Conservation (phyloP, 2,113 vertebrate species). For the Tupaia chinensis region DNA sequence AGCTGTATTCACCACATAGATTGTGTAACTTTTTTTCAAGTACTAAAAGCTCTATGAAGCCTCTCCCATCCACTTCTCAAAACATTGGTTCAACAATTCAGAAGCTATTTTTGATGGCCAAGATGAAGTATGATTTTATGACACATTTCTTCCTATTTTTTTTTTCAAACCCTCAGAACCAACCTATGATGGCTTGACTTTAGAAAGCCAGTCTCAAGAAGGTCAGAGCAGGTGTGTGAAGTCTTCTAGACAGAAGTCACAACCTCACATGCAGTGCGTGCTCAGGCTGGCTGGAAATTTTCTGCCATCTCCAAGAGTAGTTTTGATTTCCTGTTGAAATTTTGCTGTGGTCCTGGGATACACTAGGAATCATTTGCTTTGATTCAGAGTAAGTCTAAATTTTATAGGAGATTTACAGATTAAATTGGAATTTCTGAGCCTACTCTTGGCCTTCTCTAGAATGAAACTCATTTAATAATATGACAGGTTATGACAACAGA, state of each 20-base stretch:
- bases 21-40: conserved; percentile 39
- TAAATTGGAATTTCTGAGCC: not conserved
- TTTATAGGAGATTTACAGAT: not conserved
- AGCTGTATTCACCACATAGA: conserved; percentile 43
- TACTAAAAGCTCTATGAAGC: conserved; percentile 44
- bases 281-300: not conserved
- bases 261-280: not conserved
- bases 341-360: not conserved
- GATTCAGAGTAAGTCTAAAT: not conserved
- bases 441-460: not conserved
- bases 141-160: conserved; percentile 9
- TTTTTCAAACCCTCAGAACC: not conserved
- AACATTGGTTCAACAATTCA: not conserved
- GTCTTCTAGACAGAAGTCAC: not conserved
- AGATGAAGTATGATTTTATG: not conserved
- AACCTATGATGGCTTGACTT: not conserved
- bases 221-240: not conserved
- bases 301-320: not conserved
- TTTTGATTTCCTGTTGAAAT: not conserved
- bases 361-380: not conserved
- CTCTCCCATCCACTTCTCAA: conserved; percentile 4
- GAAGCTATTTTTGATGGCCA: conserved; percentile 25
- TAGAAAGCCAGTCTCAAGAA: not conserved
- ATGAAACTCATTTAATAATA: conserved; percentile 5
- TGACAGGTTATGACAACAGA: not conserved